A percentile compares a stretch with the other conserved stretches of the same genome.
These are phyloP conservation scores for Drosophila triauraria DNA, from an alignment of 1,140 invertebrate genomes.

Conservation along the genomic window DNA sequence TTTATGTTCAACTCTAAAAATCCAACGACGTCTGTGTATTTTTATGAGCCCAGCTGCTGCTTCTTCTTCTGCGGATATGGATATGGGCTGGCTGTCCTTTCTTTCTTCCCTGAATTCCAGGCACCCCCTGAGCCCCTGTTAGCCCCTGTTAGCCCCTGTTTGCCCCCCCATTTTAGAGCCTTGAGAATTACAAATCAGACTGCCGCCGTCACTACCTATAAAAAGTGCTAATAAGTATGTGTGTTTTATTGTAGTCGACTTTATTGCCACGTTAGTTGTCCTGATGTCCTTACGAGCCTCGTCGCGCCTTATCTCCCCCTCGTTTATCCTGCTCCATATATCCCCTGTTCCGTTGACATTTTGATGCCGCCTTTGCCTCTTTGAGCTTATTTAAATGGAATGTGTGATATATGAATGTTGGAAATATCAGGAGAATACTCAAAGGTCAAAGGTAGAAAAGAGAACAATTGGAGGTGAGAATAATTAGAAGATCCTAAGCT, in stretches of 20 bases:
- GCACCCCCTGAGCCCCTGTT: background rate
- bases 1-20: conserved; percentile 76
- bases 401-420: conserved; percentile 22
- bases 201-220: conserved; percentile 60
- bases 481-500: too few relatives aligned
- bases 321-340: conserved; percentile 11
- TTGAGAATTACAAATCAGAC: conserved; percentile 83
- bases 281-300: conserved; percentile 16
- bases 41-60: conserved; percentile 77
- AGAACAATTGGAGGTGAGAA: too few relatives aligned
- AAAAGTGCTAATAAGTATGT: conserved; percentile 82
- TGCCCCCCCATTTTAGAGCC: conserved; percentile 65
- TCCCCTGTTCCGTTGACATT: conserved; percentile 19
- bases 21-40: conserved; percentile 60
- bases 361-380: conserved; percentile 11
- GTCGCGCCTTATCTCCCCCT: background rate
- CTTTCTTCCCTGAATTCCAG: background rate
- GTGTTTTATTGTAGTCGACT: conserved; percentile 79
- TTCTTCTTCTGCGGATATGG: conserved; percentile 23
- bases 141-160: conserved; percentile 2
- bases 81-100: conserved; percentile 30
- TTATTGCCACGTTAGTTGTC: conserved; percentile 60
- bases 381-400: conserved; percentile 34
- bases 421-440: background rate
- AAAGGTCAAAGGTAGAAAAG: conserved; percentile 13